These are phyloP conservation scores for Manacus vitellinus DNA, from an alignment of 2,113 vertebrate genomes.

Conservation along the genomic window DNA sequence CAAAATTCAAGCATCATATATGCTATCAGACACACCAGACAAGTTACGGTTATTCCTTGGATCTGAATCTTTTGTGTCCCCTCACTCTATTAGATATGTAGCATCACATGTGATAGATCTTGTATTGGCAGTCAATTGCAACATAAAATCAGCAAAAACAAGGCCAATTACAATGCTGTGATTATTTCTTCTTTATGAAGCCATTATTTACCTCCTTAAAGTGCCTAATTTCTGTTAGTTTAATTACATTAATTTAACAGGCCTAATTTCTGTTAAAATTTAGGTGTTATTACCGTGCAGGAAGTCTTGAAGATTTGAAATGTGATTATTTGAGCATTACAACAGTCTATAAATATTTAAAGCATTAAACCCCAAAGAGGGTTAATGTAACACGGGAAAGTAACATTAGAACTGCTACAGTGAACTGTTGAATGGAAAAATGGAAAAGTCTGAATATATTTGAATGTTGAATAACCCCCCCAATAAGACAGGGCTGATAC, in stretches of 20 bases:
- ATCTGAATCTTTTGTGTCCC: not conserved
- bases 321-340: not conserved
- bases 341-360: slow-evolving; percentile 13
- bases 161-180: not conserved
- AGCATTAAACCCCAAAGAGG: not conserved
- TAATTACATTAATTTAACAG: not conserved
- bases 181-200: not conserved
- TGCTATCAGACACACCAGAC: not conserved
- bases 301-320: not conserved
- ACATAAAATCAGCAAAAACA: not conserved
- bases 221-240: not conserved
- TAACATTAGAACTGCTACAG: not conserved
- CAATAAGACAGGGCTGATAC: not conserved
- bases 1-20: not conserved
- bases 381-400: not conserved
- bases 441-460: not conserved
- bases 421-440: slow-evolving; percentile 25
- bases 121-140: not conserved
- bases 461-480: not conserved
- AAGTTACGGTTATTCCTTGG: not conserved
- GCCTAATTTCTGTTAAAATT: not conserved
- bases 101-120: not conserved
- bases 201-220: not conserved
- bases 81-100: not conserved
- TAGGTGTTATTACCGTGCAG: not conserved